These are phyloP conservation scores for Malurus cyaneus DNA, from an alignment of 2,113 vertebrate genomes.

Conservation along the genomic window DNA sequence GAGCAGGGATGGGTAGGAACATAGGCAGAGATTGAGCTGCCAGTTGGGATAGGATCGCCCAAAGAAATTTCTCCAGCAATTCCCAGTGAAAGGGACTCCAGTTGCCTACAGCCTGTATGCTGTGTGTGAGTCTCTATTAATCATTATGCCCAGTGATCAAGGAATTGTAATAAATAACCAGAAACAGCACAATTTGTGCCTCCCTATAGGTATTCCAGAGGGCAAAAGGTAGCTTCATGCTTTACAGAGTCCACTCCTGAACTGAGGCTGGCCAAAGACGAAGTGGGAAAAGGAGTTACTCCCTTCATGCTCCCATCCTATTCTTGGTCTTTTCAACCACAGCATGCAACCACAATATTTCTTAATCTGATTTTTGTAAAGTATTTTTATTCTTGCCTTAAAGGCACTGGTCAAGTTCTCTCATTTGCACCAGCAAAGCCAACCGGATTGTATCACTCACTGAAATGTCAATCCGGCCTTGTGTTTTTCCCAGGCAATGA, in stretches of 20 bases:
- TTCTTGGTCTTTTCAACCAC: not conserved
- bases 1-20: not conserved
- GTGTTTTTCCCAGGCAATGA: constrained; percentile 53
- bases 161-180: constrained; percentile 31
- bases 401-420: not conserved
- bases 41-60: not conserved
- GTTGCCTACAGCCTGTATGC: not conserved
- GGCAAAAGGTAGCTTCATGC: not conserved
- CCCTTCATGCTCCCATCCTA: not conserved
- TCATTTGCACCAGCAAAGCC: not conserved
- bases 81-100: not conserved
- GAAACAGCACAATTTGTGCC: not conserved
- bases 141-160: not conserved
- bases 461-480: constrained; percentile 1
- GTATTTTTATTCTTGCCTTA: not conserved
- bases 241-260: not conserved
- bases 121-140: not conserved
- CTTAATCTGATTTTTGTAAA: not conserved
- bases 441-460: not conserved
- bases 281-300: not conserved
- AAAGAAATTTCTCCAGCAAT: not conserved
- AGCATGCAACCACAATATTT: not conserved
- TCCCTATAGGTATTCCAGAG: not conserved
- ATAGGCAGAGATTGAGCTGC: not conserved
- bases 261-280: not conserved